Evolutionary conservation across 2,888 invertebrate species (phyloP), one percentile per base, ranked within the genome.

Genomic region (Norana najaformis): DNA sequence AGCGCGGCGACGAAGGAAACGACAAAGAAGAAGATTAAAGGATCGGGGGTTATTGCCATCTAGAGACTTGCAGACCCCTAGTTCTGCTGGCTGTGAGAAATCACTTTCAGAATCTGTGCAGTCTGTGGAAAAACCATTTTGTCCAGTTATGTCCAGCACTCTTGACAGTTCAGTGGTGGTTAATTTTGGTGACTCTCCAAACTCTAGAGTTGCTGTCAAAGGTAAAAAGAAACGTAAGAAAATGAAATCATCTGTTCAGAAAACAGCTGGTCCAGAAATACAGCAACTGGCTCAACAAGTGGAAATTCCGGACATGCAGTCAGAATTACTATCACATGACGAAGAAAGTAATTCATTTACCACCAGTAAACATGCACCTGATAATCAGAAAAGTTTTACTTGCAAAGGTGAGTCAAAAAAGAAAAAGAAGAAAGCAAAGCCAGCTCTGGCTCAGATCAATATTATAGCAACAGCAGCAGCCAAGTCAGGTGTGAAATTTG

Each of bases 1-100:
- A 23, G 36, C 37, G 16, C 85, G 85, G 85, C 35, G 85, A 37
- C 85, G 85, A 36, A 85, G 85, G 23, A 85, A 85, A 37, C 85
- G 85, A 37, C 35, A 35, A 5, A 35, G 85, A 85, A 85, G 85
- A 37, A 16, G 85, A 36, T 37, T 85, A 85, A 85, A 36, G 85
- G 85, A 85, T 85, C 85, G 85, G 23, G 85, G 85, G 20, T 37
- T 85, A 23, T 85, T 85, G 85, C 36, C 23, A 4, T 35, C 35
- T 85, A 35, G 37, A n/a, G 85, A 85, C 35, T 85, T 85, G 85
- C 34, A 35, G 36, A 85, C 37, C 85, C 85, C 85, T 85, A 37
- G 85, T 23, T 11, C 85, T 1, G 85, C 85, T 36, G 85, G 37
- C 85, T 85, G 36, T 37, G 85, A 37, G 5, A 36, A 36, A 5